Evolutionary conservation across 2,113 vertebrate genomes (phyloP), one percentile per base, ranked within the genome.

Genomic region (Apodemus speciosus): DNA sequence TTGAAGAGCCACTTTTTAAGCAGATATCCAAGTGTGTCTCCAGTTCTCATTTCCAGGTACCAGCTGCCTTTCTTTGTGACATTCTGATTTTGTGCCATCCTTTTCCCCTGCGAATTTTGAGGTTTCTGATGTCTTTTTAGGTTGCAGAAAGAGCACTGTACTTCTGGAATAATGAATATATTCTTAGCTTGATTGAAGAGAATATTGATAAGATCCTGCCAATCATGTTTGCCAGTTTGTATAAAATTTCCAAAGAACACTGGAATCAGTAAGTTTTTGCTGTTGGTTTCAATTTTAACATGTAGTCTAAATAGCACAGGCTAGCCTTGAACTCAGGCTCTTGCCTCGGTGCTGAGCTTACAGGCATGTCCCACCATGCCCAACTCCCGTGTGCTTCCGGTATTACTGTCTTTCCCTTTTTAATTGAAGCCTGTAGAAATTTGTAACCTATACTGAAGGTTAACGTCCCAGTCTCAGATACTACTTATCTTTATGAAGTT

Each of bases 121-220:
- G 38, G 9, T 88, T 66, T 32, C 69, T 90, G 68, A 84, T 96
- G 88, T 97, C 58, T 96, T 43, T 98, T 98, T 98, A 99, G 99
- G 99, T 99, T 95, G 99, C 99, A 89, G 99, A 99, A 97, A 98
- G 99, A 94, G 99, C 99, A 77, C 97, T 99, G 92, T 99, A 99
- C 97, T 99, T 99, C 97, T 99, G 99, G 99, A 99, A 99, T 96
- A 99, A 99, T 6, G 99, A 99, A 96, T 99, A 99, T 97, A 99
- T 99, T 94, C 98, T 99, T 97, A 99, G 99, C 97, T 98, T 99
- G 97, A 99, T 99, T 72, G 99, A 99, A 96, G 99, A 99, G 95
- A 99, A 99, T 97, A 99, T 99, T 80, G 99, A 99, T 96, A 99
- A 98, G 97, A 97, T 99, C 96, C 98, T 99, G 79, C 99, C 99